Evolutionary conservation across 1,140 invertebrate genomes (phyloP).

Genomic region (Sycophaga agraensis): DNA sequence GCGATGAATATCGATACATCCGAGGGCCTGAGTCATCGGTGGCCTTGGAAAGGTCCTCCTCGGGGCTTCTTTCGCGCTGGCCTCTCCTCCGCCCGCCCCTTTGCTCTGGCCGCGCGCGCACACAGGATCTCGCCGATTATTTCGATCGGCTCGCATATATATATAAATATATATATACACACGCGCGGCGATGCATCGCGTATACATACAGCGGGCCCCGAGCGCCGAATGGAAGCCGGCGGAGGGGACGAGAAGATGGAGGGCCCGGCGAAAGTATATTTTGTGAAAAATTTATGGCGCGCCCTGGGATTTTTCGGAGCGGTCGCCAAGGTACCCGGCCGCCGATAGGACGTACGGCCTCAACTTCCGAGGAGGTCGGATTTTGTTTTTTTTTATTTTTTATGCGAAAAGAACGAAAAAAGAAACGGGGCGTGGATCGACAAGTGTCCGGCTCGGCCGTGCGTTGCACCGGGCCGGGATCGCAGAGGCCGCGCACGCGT

Average conservation of each 20-base stretch:
- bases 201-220: no score
- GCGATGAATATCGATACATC: conserved; percentile 17
- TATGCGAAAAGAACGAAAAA: no score
- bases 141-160: conserved; percentile 2
- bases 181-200: no score
- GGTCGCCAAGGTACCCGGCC: no score
- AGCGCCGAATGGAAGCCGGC: no score
- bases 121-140: conserved; percentile 11
- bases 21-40: conserved; percentile 6
- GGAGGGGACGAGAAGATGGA: background rate
- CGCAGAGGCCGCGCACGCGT: conserved; percentile 49
- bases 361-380: no score
- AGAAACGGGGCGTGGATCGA: no score
- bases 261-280: conserved; percentile 1
- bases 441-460: no score
- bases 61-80: background rate
- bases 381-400: no score
- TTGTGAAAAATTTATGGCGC: background rate
- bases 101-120: background rate
- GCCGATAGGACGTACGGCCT: no score
- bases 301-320: no score
- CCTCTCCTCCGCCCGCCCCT: background rate
- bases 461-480: conserved; percentile 30
- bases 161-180: no score
- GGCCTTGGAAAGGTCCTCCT: conserved; percentile 28